These are phyloP conservation scores for Perdita meconis DNA, from an alignment of 2,888 invertebrate genomes.

Conservation along the genomic window DNA sequence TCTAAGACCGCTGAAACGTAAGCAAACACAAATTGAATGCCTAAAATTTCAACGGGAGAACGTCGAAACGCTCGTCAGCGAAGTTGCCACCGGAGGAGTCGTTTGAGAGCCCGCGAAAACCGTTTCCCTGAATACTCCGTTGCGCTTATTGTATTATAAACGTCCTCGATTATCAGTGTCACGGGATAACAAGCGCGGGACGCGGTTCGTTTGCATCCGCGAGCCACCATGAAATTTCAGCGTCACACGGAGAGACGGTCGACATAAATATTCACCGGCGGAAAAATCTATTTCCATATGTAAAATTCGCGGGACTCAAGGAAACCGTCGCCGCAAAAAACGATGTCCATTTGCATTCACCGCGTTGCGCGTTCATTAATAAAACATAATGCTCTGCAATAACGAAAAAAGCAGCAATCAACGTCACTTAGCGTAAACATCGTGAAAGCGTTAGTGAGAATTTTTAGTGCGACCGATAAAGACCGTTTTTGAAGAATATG, in stretches of 20 bases:
- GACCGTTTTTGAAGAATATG: too few relatives aligned
- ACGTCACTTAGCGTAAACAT: neutral
- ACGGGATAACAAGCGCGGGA: slow-evolving; percentile 8
- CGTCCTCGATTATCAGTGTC: slow-evolving; percentile 44
- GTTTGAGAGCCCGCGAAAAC: too few relatives aligned
- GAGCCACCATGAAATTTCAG: slow-evolving; percentile 49
- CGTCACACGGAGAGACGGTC: slow-evolving; percentile 9
- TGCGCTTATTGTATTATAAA: slow-evolving; percentile 46
- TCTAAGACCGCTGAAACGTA: neutral
- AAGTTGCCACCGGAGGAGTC: too few relatives aligned
- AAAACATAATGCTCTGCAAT: slow-evolving; percentile 5
- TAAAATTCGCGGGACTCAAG: slow-evolving; percentile 41
- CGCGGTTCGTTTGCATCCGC: slow-evolving; percentile 41
- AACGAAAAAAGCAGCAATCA: neutral
- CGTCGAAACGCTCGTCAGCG: too few relatives aligned
- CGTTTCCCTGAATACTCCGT: neutral
- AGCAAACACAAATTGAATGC: neutral
- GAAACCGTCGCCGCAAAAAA: neutral
- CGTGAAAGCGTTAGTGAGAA: too few relatives aligned
- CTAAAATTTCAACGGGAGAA: too few relatives aligned
- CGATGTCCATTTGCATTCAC: neutral
- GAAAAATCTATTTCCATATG: slow-evolving; percentile 53
- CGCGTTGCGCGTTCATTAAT: slow-evolving; percentile 10
- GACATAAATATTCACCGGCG: slow-evolving; percentile 56
- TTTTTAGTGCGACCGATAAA: too few relatives aligned